Evolutionary conservation across 2,797 vertebrate species (phyloP).

Genomic region (Lithobates sylvaticus): DNA sequence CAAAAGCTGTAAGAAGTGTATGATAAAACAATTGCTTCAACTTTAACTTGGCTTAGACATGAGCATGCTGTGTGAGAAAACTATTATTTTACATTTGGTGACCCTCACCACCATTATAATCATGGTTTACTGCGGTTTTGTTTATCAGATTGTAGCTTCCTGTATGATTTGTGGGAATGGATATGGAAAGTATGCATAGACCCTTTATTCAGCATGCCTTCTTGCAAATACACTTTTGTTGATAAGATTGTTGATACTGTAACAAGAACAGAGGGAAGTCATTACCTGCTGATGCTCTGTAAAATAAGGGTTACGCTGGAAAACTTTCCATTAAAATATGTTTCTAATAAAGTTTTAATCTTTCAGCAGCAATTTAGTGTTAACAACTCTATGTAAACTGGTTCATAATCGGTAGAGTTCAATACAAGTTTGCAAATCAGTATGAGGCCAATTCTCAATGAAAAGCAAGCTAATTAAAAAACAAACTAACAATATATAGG

Average conservation of each 20-base stretch:
- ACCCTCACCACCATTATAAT: constrained; percentile 22
- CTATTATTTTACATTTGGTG: not conserved
- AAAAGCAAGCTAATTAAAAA: too few species aligned
- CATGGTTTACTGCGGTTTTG: constrained; percentile 22
- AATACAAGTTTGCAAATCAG: too few species aligned
- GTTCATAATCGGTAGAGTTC: too few species aligned
- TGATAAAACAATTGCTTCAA: not conserved
- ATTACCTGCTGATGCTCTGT: not conserved
- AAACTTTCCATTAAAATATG: not conserved
- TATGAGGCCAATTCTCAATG: too few species aligned
- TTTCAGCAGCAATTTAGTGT: not conserved
- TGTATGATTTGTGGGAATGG: constrained; percentile 46
- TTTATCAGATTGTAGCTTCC: constrained; percentile 53
- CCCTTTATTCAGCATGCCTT: not conserved
- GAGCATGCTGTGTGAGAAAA: constrained; percentile 19
- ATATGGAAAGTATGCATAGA: constrained; percentile 31
- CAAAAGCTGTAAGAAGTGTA: too few species aligned
- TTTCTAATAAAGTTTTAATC: not conserved
- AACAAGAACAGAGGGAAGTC: not conserved
- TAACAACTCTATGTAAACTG: not conserved
- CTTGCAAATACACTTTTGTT: constrained; percentile 26
- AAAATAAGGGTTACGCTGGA: not conserved
- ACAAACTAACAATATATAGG: too few species aligned
- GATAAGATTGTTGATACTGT: constrained; percentile 17
- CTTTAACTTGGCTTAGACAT: not conserved